phyloP scores from a whole-genome alignment of 2,797 vertebrate genomes.

The Sebastes ruberrimus region DNA sequence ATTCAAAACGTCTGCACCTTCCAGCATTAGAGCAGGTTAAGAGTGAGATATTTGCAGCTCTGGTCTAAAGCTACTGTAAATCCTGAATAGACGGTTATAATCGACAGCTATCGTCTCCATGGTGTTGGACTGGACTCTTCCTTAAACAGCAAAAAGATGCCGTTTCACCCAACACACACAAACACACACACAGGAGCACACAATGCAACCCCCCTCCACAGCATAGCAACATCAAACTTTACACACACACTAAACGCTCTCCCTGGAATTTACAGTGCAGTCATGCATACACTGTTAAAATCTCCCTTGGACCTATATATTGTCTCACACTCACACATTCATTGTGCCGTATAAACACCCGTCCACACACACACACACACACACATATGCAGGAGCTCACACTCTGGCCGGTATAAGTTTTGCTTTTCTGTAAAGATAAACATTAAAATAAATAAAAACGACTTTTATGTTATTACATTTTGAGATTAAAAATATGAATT shows the following conservation, averaged over 20 bases:
- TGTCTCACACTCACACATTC: conserved; percentile 38
- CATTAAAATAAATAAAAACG: neutral
- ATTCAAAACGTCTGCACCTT: conserved; percentile 26
- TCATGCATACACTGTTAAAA: conserved; percentile 68
- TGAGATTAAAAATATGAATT: neutral
- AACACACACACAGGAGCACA: conserved; percentile 2
- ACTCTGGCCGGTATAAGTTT: conserved; percentile 11
- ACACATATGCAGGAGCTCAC: conserved; percentile 15
- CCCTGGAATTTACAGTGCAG: conserved; percentile 65
- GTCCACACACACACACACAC: conserved; percentile 9
- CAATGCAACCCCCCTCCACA: conserved; percentile 33
- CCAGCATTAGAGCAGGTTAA: conserved; percentile 18
- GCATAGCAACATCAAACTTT: conserved; percentile 66
- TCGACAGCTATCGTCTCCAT: conserved; percentile 38
- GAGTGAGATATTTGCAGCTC: conserved; percentile 22
- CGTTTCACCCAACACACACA: conserved; percentile 39
- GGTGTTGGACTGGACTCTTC: conserved; percentile 31
- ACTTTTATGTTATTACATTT: neutral
- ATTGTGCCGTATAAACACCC: conserved; percentile 25
- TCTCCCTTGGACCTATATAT: conserved; percentile 51
- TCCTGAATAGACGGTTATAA: conserved; percentile 35
- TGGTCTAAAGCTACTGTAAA: conserved; percentile 42
- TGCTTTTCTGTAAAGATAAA: conserved; percentile 2
- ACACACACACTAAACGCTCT: conserved; percentile 57
- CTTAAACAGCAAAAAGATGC: conserved; percentile 42